Evolutionary conservation across 2,888 invertebrate species (phyloP), one percentile per base, ranked within the genome.

Genomic region (Brenthis hecate): DNA sequence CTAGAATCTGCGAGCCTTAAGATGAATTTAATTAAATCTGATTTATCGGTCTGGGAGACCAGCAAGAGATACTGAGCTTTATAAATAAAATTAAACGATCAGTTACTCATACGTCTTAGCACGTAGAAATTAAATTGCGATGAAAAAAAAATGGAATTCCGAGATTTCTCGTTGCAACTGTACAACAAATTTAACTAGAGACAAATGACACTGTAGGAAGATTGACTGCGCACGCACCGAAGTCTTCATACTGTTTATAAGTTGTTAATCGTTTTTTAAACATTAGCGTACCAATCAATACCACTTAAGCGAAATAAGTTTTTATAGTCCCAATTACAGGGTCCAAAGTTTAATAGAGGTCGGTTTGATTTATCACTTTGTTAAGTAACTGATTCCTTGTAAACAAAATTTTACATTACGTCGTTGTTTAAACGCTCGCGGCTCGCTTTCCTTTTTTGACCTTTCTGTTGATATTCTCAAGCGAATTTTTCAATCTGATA

Each of bases 391-490:
- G 32, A 56, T 64, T 69, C 63, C 65, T 70, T 73, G 77, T 78
- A 77, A 77, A 79, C 76, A 78, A 71, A 71, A 65, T 75, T 75
- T 75, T 76, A 74, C 75, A 73, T 75, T 73, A 73, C 64, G 56
- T 65, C 63, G 53, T 55, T 48, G 68, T 73, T 70, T 71, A 50
- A 47, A 57, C 48, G 75, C 73, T 68, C 60, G 71, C 75, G 72
- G 69, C 74, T 66, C 78, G 80, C 89, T 90, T 91, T 91, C 89
- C 81, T 82, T 87, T 85, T 75, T 73, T 87, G 87, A 90, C 90
- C 89, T 91, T 89, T 88, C 74, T 78, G 78, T 80, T 82, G 80
- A 78, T 80, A 80, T 74, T 64, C 77, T 77, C 77, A 70, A 66
- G 70, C 64, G 70, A 60, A 66, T 70, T 72, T 53, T 62, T 53